Base-by-base conservation (phyloP, 2,113 vertebrate species). In the Embiotoca jacksoni region DNA sequence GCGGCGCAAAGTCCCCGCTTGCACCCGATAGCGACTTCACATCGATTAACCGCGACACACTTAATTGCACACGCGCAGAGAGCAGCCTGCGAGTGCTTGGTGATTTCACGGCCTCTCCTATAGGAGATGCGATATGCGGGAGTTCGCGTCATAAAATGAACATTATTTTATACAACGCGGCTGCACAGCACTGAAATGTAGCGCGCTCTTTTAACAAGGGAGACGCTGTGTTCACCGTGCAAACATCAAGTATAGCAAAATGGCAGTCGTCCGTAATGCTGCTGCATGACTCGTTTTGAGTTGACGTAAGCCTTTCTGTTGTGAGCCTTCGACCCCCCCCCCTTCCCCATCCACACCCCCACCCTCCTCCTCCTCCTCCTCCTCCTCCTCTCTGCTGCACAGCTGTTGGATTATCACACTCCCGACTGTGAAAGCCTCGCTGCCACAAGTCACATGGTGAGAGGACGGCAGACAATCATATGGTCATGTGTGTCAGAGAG, bases 331-430 rank as follows among this genome's bases (percentile, higher is more conserved):
- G 2, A 7, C 57, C 3, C 15, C 30, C 56, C 14, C 30, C 65
- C 46, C 32, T 44, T 0, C 3, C 60, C 35, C 9, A 0, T 41
- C 32, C 16, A n/a, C 56, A 7, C 30, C 23, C 61, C 23, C 30
- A 3, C 16, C 49, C 31, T 7, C 65, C 44, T 56, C 35, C 53
- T 68, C 71, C 36, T 55, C 30, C 60, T 37, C n/a, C 10, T 68
- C 75, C 4, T 61, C 36, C 65, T 69, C 75, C 72, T 56, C 70
- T 84, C 58, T 87, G 84, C 87, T 77, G 71, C 66, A 78, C 90
- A 92, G 90, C 90, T 92, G 90, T 89, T 91, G 85, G 83, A 89
- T 88, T 89, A 91, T 88, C 75, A 77, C 82, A 73, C 88, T 80
- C 67, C 79, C 39, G 11, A 78, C 88, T 76, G 78, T 31, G 80